A percentile compares a stretch with the other conserved stretches of the same genome.
phyloP scores from a whole-genome alignment of 2,113 vertebrate species.

The Panthera tigris region DNA sequence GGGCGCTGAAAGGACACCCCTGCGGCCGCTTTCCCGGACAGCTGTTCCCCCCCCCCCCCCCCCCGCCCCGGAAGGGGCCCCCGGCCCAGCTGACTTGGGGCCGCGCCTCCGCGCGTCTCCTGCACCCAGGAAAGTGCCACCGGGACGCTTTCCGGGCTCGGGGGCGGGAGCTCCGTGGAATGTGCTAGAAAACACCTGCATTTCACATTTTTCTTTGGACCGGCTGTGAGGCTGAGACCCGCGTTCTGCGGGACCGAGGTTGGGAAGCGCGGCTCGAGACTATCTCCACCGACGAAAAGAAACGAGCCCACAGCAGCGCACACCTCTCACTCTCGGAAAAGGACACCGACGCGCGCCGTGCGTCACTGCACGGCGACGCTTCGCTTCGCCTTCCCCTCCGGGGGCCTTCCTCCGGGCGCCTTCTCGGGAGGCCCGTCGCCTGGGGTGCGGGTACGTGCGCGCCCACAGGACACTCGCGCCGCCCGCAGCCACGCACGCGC shows the following conservation, averaged over 20 bases:
- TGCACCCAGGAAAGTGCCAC: background rate
- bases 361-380: rapidly evolving
- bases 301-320: rapidly evolving
- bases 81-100: rapidly evolving
- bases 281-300: rapidly evolving
- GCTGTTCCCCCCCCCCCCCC: rapidly evolving
- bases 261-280: background rate
- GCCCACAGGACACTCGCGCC: background rate
- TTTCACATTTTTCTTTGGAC: background rate
- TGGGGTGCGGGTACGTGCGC: too few species aligned
- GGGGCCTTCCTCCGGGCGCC: rapidly evolving
- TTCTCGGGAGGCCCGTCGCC: rapidly evolving
- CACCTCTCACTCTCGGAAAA: rapidly evolving
- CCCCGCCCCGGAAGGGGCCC: rapidly evolving
- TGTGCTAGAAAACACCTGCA: background rate
- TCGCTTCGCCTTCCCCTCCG: background rate
- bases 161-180: rapidly evolving
- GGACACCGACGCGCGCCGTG: rapidly evolving
- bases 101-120: rapidly evolving
- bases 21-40: rapidly evolving
- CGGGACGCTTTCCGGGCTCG: background rate
- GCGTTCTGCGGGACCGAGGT: background rate
- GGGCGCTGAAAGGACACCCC: background rate
- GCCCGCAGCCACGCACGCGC: too few species aligned
- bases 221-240: too few species aligned